A percentile compares a stretch with the other conserved stretches of the same genome.
Evolutionary conservation across 1,140 invertebrate species (phyloP).

Genomic region (Bradysia coprophila): DNA sequence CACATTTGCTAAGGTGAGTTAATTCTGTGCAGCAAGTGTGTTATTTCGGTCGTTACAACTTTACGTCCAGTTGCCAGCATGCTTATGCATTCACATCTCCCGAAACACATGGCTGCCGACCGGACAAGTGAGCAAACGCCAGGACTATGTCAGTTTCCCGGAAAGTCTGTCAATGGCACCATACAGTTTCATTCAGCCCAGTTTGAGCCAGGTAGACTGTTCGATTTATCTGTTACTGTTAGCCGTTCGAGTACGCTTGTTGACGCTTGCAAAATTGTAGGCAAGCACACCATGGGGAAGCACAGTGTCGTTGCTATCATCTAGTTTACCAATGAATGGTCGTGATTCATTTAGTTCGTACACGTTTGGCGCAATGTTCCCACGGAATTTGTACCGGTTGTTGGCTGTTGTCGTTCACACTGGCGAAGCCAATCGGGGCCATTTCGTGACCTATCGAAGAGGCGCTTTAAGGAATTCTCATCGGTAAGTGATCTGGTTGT

Average conservation of each 20-base stretch:
- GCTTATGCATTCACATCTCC: constrained; percentile 59
- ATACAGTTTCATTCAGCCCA: constrained; percentile 45
- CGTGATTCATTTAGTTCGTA: constrained; percentile 5
- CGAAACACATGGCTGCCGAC: constrained; percentile 64
- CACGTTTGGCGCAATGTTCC: constrained; percentile 21
- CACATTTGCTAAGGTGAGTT: constrained; percentile 64
- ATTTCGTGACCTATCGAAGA: constrained; percentile 80
- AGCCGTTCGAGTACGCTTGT: neutral
- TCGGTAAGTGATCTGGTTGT: constrained; percentile 16
- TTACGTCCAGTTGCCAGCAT: constrained; percentile 12
- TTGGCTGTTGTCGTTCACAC: constrained; percentile 76
- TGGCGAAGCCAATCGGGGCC: constrained; percentile 68
- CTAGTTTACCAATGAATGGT: constrained; percentile 18
- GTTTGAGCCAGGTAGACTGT: constrained; percentile 23
- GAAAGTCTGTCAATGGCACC: constrained; percentile 64
- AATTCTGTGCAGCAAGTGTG: too few relatives aligned
- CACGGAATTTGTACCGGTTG: constrained; percentile 42
- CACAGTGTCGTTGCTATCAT: constrained; percentile 20
- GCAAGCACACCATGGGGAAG: constrained; percentile 22
- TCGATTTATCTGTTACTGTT: neutral
- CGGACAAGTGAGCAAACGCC: constrained; percentile 56
- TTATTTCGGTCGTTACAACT: too few relatives aligned
- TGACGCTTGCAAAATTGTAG: too few relatives aligned
- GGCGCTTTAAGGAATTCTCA: constrained; percentile 37
- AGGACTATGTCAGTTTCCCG: constrained; percentile 72